Percentiles rank a stretch among this genome's conserved stretches.
phyloP scores from a whole-genome alignment of 2,113 vertebrate genomes.

The Callocephalon fimbriatum region DNA sequence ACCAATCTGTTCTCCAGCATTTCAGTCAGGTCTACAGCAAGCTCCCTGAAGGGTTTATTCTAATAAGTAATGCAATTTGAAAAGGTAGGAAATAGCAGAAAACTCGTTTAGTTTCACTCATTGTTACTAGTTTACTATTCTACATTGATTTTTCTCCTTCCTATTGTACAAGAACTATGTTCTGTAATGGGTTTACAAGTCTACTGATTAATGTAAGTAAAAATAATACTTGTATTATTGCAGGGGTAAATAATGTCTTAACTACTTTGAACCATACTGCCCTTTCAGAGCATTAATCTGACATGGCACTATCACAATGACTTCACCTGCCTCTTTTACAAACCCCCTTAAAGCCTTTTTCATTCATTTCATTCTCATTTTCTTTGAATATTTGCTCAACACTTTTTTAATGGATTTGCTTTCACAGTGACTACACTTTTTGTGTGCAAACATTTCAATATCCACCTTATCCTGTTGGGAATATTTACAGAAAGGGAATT shows the following conservation, averaged over 20 bases:
- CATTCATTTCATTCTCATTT: conserved; percentile 42
- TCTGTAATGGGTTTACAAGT: conserved; percentile 43
- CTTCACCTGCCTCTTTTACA: conserved; percentile 50
- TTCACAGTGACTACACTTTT: conserved; percentile 53
- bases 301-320: conserved; percentile 55
- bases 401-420: conserved; percentile 53
- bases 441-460: conserved; percentile 59
- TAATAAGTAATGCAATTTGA: conserved; percentile 29
- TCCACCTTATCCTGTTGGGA: conserved; percentile 32
- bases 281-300: conserved; percentile 53
- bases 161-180: conserved; percentile 9
- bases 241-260: conserved; percentile 22
- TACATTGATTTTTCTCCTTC: conserved; percentile 37
- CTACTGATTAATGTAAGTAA: conserved; percentile 53
- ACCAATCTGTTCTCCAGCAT: not conserved
- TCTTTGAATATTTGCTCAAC: conserved; percentile 49
- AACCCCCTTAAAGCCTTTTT: not conserved
- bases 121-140: conserved; percentile 32
- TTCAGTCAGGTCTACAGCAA: conserved; percentile 18
- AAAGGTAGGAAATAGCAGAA: conserved; percentile 23
- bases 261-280: not conserved
- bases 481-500: conserved; percentile 56
- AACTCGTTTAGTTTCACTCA: conserved; percentile 15
- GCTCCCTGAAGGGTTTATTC: conserved; percentile 15
- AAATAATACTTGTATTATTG: conserved; percentile 27